Percentiles rank a stretch among this genome's conserved stretches.
Conservation (phyloP, 1,140 invertebrate species). For the Eurytemora carolleeae region DNA sequence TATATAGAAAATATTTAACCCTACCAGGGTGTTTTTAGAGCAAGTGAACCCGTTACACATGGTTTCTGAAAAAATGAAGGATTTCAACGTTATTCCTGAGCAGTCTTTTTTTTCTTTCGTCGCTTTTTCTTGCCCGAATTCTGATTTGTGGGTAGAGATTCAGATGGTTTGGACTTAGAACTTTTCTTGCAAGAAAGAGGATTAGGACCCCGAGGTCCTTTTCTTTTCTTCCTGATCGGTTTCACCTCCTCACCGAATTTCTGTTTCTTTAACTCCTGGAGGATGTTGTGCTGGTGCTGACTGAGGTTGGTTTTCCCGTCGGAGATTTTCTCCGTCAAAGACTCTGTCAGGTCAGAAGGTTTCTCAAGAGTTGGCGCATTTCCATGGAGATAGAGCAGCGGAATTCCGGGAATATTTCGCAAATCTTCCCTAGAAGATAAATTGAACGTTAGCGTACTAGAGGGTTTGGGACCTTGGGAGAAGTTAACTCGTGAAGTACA, state of each 20-base stretch:
- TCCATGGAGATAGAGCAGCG: background rate
- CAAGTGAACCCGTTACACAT: background rate
- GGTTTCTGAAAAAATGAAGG: background rate
- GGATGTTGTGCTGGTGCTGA: background rate
- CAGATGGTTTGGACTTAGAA: background rate
- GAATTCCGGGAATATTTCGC: background rate
- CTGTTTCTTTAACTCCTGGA: background rate
- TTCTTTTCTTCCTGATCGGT: background rate
- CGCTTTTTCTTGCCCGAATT: background rate
- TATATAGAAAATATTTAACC: background rate
- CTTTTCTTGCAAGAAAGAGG: background rate
- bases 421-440: background rate
- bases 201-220: background rate
- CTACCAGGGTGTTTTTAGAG: background rate
- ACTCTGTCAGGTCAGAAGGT: background rate
- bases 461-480: background rate
- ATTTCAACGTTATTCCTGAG: too few relatives aligned
- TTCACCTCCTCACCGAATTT: background rate
- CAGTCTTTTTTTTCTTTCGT: background rate
- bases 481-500: too few relatives aligned
- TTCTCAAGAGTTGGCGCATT: background rate
- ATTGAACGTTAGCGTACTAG: too few relatives aligned
- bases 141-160: background rate
- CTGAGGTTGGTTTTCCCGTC: background rate
- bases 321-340: background rate